These are phyloP conservation scores for Eriocheir sinensis DNA, from an alignment of 1,140 invertebrate species.

Conservation along the genomic window DNA sequence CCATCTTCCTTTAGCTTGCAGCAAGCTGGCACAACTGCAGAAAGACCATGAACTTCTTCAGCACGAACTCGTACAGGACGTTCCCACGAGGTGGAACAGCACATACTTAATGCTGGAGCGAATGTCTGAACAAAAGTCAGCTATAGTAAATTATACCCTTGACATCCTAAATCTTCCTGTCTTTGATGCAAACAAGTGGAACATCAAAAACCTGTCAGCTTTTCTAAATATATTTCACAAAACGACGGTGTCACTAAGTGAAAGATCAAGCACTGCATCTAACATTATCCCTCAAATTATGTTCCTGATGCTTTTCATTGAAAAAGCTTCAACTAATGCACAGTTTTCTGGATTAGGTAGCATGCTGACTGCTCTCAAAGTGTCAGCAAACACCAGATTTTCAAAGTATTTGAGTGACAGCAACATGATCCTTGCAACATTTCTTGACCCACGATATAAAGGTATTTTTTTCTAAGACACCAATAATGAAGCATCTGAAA, in stretches of 20 bases:
- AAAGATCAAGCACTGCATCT: background rate
- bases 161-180: constrained; percentile 22
- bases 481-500: constrained; percentile 39
- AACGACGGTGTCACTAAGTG: no score
- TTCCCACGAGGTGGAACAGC: constrained; percentile 79
- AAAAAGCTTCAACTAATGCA: constrained; percentile 29
- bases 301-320: background rate
- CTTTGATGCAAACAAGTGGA: constrained; percentile 34
- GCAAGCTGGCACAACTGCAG: constrained; percentile 74
- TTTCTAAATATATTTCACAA: no score
- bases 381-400: constrained; percentile 4
- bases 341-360: constrained; percentile 32
- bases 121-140: constrained; percentile 76
- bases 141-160: constrained; percentile 61
- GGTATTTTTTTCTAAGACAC: background rate
- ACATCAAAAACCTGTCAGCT: no score
- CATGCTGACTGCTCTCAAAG: constrained; percentile 30
- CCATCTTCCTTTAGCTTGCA: constrained; percentile 51
- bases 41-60: constrained; percentile 72
- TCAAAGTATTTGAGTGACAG: constrained; percentile 32
- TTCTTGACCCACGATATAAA: constrained; percentile 42
- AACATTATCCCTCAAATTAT: constrained; percentile 20
- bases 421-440: constrained; percentile 27
- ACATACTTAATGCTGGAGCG: constrained; percentile 79
- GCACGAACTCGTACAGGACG: constrained; percentile 79